Base-by-base conservation (phyloP, 2,113 vertebrate genomes). In the Clarias macrocephalus region DNA sequence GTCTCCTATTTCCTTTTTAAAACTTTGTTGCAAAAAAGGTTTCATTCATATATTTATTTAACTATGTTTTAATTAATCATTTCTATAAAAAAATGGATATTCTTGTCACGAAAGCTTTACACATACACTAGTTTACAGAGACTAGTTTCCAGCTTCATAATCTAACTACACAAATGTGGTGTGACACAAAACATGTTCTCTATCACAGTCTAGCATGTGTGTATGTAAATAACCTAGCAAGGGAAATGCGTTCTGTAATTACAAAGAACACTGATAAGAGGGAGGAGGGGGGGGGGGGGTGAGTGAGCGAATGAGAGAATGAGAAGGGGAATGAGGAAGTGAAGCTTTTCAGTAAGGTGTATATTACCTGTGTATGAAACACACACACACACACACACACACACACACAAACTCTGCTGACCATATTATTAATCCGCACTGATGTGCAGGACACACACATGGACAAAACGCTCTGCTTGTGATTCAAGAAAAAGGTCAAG, bases 261-360 rank as follows among this genome's bases (percentile, higher is more conserved):
- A 42, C 8, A 59, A 3, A 19, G 28, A 73, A 60, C 19, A 15
- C 70, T 16, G 56, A 80, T 82, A 79, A 85, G 59, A 23, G 16
- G 18, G 62, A 76, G 57, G 52, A 48, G 37, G 81, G 68, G 80
- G 77, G 72, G 82, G 80, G 84, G 57, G 56, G 68, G 42, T 25
- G 33, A 62, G 60, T 52, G 33, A 82, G 75, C 86, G 66, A 65
- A 80, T 42, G 42, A 82, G 62, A 82, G 59, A 68, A 68, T n/a
- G 21, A 59, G 77, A 80, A 63, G 65, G 82, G 70, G 88, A 88
- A 91, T 87, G 87, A 91, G 91, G 88, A 90, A 91, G 88, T 85
- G 0, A 57, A 16, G n/a, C 25, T 68, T 86, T 68, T 65, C 76
- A 84, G 68, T 76, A 88, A 86, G 80, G 63, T 86, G 42, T 70